phyloP scores from a whole-genome alignment of 2,888 invertebrate species.

The Polydrusus cervinus region DNA sequence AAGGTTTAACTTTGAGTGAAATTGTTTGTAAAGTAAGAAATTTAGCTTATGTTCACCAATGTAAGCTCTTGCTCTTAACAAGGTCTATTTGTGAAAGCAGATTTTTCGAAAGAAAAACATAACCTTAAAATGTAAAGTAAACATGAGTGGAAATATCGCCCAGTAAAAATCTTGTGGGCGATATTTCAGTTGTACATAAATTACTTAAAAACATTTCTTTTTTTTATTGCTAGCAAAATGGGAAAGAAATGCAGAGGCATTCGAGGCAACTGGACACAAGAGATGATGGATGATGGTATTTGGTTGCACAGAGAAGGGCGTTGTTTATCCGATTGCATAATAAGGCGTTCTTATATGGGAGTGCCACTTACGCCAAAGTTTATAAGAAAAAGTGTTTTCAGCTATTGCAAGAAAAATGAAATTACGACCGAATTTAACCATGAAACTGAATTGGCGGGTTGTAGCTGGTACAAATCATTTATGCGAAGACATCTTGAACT shows the following conservation, averaged over 20 bases:
- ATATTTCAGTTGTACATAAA: not conserved
- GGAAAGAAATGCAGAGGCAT: constrained; percentile 34
- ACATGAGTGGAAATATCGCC: constrained; percentile 18
- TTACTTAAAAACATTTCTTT: not conserved
- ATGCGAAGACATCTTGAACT: constrained; percentile 51
- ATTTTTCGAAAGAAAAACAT: constrained; percentile 14
- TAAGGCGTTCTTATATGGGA: not conserved
- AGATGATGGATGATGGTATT: constrained; percentile 50
- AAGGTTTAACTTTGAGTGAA: constrained; percentile 13
- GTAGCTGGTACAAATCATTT: constrained; percentile 55
- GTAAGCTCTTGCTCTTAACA: constrained; percentile 2
- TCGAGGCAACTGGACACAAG: constrained; percentile 47
- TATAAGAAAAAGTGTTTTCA: constrained; percentile 34
- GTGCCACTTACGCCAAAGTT: constrained; percentile 40
- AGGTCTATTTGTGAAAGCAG: constrained; percentile 1
- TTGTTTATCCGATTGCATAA: constrained; percentile 5
- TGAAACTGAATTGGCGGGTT: constrained; percentile 46
- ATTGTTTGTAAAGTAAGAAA: constrained; percentile 5
- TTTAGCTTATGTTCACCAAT: constrained; percentile 7
- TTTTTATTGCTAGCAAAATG: constrained; percentile 10
- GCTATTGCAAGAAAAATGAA: constrained; percentile 4
- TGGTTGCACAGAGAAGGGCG: constrained; percentile 37
- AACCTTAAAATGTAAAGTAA: constrained; percentile 18
- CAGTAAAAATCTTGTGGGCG: constrained; percentile 6
- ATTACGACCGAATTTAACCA: constrained; percentile 18